These are phyloP conservation scores for Sclerodermus sp. DNA, from an alignment of 2,888 invertebrate species.

Conservation along the genomic window DNA sequence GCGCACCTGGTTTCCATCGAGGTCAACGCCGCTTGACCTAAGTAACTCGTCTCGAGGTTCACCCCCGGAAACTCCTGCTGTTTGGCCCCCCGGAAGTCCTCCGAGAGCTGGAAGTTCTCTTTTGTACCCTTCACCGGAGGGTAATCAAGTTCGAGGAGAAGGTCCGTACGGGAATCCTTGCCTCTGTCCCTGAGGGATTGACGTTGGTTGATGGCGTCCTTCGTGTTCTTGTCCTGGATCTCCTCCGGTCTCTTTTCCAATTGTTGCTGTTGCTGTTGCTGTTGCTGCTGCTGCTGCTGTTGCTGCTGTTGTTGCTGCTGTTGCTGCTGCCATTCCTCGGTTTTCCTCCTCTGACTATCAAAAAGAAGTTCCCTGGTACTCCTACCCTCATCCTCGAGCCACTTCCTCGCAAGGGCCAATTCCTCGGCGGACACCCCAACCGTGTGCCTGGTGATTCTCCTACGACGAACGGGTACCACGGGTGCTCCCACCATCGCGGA, in stretches of 20 bases:
- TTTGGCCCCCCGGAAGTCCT: conserved; percentile 16
- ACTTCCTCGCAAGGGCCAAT: conserved; percentile 74
- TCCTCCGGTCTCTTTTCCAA: conserved; percentile 24
- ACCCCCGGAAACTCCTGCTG: background rate
- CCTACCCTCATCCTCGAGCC: conserved; percentile 66
- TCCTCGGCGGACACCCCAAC: conserved; percentile 83
- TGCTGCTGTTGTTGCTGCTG: conserved; percentile 5
- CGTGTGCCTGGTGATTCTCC: conserved; percentile 69
- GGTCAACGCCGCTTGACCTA: too few species aligned
- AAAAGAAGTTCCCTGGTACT: background rate
- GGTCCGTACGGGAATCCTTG: too few species aligned
- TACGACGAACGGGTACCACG: conserved; percentile 61
- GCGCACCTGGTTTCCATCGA: background rate
- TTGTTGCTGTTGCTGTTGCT: background rate
- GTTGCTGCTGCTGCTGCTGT: background rate
- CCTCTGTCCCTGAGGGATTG: conserved; percentile 44
- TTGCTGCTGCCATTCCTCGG: background rate
- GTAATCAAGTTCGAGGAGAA: too few species aligned
- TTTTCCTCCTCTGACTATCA: background rate
- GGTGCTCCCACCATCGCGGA: conserved; percentile 32
- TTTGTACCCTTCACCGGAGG: conserved; percentile 2
- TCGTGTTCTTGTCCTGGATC: conserved; percentile 44
- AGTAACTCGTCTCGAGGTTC: background rate
- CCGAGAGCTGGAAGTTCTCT: conserved; percentile 17
- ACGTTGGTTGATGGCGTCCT: conserved; percentile 53